Percentiles rank a stretch among this genome's conserved stretches.
Conservation (phyloP, 2,797 vertebrate species). For the Typhlichthys subterraneus region DNA sequence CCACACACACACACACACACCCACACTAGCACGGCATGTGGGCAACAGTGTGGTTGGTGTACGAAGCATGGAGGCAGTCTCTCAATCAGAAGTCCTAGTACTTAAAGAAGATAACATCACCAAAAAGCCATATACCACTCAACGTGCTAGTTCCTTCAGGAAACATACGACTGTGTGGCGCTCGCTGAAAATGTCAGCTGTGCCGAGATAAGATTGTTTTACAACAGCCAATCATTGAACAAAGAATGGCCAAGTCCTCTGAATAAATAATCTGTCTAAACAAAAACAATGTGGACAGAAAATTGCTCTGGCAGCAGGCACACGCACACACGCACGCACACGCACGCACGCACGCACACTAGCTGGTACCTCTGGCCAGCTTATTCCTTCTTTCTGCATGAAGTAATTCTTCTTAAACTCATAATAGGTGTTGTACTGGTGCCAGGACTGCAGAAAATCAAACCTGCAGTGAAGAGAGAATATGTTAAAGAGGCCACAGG, state of each 20-base stretch:
- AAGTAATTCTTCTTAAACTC: constrained; percentile 99
- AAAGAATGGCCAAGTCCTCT: not conserved
- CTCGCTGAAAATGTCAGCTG: no score
- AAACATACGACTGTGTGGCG: no score
- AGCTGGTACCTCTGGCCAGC: constrained; percentile 68
- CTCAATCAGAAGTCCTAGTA: no score
- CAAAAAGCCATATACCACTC: no score
- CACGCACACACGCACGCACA: not conserved
- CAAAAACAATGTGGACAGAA: not conserved
- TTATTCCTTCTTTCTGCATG: constrained; percentile 88
- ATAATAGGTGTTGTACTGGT: constrained; percentile 95
- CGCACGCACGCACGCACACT: not conserved
- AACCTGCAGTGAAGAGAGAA: constrained; percentile 78
- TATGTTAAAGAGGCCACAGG: no score
- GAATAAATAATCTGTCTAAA: not conserved
- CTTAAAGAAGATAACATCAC: no score
- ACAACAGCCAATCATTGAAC: not conserved
- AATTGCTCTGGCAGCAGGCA: not conserved
- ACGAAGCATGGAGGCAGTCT: no score
- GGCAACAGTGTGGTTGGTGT: no score
- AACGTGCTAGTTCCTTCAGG: no score
- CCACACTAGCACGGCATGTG: no score
- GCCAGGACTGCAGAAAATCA: constrained; percentile 95
- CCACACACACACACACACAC: no score
- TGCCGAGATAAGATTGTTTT: no score